Evolutionary conservation across 2,888 invertebrate species (phyloP), one percentile per base, ranked within the genome.

Genomic region (Drosophila differens): DNA sequence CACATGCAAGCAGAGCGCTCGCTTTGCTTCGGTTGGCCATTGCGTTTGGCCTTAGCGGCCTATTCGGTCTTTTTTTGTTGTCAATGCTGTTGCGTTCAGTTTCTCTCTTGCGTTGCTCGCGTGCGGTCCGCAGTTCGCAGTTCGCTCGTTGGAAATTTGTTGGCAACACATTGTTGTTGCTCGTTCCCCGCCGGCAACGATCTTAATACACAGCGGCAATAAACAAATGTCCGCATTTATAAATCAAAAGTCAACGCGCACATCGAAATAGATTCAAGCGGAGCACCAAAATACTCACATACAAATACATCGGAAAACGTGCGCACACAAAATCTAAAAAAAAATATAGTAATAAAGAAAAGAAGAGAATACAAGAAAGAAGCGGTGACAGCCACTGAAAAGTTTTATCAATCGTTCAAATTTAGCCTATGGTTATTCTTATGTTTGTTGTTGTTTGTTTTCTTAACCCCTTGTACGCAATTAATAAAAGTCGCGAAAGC

Each of bases 121-220:
- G 82, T 90, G 62, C 85, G 88, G 88, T 89, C 75, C 85, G 83
- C 60, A 63, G 88, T 89, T 75, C 25, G 25, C 60, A 63, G 70
- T 53, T 60, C 57, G 53, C 51, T 47, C 25, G 72, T 51, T 53
- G 44, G 35, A 60, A 64, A 65, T 35, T 47, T 47, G 47, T 16
- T 25, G 9, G 47, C 9, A 61, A 16, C 32, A 4, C 35, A 30
- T 58, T 47, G 52, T 60, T 77, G 28, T 39, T 60, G 68, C 53
- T 65, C 59, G 65, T 53, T 35, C 65, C 25, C 79, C 78, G 82
- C 67, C 78, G 82, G 79, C 74, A 73, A 49, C 59, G 59, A 51
- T 52, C 39, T 44, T 52, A 57, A 52, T 54, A 57, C 25, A 55
- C 39, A 78, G 57, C 59, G 35, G 74, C 67, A 82, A 82, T 79